These are phyloP conservation scores for Prionailurus viverrinus DNA, from an alignment of 2,113 vertebrate genomes.

Conservation along the genomic window DNA sequence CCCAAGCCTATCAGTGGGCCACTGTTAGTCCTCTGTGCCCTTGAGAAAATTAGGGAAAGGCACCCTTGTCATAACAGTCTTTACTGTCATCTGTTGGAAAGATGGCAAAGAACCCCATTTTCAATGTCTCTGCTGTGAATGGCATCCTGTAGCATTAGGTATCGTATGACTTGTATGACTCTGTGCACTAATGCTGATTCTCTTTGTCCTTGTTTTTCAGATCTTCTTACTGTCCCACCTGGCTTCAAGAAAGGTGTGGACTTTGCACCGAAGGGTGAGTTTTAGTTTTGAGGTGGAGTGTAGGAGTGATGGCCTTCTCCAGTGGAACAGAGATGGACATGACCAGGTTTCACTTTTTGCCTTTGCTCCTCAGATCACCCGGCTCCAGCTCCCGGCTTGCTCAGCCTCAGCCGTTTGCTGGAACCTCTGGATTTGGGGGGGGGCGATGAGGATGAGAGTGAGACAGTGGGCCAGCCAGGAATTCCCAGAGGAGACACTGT, in stretches of 20 bases:
- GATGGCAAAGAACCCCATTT: background rate
- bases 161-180: accelerated
- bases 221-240: constrained; percentile 91
- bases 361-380: constrained; percentile 44
- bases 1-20: background rate
- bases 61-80: background rate
- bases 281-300: background rate
- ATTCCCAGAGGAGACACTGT: background rate
- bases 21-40: background rate
- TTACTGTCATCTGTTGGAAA: background rate
- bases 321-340: accelerated
- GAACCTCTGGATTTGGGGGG: constrained; percentile 88
- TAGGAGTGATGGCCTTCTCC: background rate
- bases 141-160: background rate
- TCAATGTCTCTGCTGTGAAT: accelerated
- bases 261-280: constrained; percentile 90
- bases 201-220: constrained; percentile 79
- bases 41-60: background rate
- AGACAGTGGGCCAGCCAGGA: constrained; percentile 56
- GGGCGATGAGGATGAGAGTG: constrained; percentile 83
- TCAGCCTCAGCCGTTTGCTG: constrained; percentile 91
- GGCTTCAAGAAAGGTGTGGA: constrained; percentile 93
- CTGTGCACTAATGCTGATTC: background rate
- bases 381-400: constrained; percentile 82
- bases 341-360: background rate